These are phyloP conservation scores for Oscheius sp. DNA, from an alignment of 2,888 invertebrate species.

Conservation along the genomic window DNA sequence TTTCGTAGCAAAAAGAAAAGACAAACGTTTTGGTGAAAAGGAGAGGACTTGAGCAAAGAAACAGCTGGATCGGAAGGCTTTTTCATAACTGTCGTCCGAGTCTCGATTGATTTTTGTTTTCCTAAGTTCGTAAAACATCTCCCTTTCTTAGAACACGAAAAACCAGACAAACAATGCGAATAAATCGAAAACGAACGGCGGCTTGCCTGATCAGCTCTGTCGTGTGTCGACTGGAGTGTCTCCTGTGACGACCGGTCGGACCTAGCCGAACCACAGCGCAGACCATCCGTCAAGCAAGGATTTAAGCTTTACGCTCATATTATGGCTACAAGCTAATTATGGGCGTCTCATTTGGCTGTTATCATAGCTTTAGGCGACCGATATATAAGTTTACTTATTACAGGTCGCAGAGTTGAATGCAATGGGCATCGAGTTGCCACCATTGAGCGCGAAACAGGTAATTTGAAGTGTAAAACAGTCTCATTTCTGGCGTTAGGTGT, in stretches of 20 bases:
- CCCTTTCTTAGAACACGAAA: background rate
- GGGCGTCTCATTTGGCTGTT: no score
- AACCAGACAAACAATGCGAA: conserved; percentile 10
- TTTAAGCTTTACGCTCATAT: conserved; percentile 11
- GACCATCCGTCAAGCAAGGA: conserved; percentile 19
- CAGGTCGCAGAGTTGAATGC: conserved; percentile 28
- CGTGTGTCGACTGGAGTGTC: conserved; percentile 22
- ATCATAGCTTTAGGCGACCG: no score
- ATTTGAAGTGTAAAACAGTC: conserved; percentile 23
- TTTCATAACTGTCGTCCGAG: no score
- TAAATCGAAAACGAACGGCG: conserved; percentile 17
- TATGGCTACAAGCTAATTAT: conserved; percentile 8
- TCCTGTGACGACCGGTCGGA: conserved; percentile 27
- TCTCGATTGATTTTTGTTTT: no score
- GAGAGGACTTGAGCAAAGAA: background rate
- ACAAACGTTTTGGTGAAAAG: background rate
- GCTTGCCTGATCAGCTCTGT: conserved; percentile 23
- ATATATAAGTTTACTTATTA: background rate
- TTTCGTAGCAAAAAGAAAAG: background rate
- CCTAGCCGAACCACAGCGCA: background rate
- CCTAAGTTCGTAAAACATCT: no score
- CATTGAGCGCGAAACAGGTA: conserved; percentile 26
- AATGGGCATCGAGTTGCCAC: conserved; percentile 29
- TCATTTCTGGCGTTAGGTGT: background rate
- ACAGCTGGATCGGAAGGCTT: no score